phyloP scores from a whole-genome alignment of 2,113 vertebrate species.

The Salvelinus alpinus region DNA sequence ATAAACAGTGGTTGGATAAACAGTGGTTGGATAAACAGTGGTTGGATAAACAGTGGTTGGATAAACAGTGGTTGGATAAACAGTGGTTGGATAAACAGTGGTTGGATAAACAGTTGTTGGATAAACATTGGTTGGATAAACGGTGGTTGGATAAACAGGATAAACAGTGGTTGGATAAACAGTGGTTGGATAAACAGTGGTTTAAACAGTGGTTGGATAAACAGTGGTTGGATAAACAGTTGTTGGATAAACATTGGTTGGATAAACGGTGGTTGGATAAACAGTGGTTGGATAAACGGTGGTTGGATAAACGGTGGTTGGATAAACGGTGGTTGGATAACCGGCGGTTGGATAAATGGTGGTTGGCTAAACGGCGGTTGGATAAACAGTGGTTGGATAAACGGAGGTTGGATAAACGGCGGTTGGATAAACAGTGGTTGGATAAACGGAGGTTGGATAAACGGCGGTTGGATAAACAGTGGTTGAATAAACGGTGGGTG shows the following conservation, averaged over 20 bases:
- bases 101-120: neutral
- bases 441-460: constrained; percentile 1
- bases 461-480: too few species aligned
- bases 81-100: neutral
- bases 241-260: too few species aligned
- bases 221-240: neutral
- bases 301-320: too few species aligned
- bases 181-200: too few species aligned
- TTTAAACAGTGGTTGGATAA: neutral
- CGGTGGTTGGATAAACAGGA: too few species aligned
- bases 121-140: neutral
- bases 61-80: too few species aligned
- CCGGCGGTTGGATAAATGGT: too few species aligned
- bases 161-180: neutral
- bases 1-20: too few species aligned
- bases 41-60: neutral
- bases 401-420: too few species aligned
- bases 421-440: too few species aligned
- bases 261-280: neutral
- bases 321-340: neutral
- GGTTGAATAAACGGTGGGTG: neutral
- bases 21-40: neutral
- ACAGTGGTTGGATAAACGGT: too few species aligned
- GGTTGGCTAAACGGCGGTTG: neutral
- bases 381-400: too few species aligned